Evolutionary conservation across 2,888 invertebrate species (phyloP).

Genomic region (Drosophila infuscata): DNA sequence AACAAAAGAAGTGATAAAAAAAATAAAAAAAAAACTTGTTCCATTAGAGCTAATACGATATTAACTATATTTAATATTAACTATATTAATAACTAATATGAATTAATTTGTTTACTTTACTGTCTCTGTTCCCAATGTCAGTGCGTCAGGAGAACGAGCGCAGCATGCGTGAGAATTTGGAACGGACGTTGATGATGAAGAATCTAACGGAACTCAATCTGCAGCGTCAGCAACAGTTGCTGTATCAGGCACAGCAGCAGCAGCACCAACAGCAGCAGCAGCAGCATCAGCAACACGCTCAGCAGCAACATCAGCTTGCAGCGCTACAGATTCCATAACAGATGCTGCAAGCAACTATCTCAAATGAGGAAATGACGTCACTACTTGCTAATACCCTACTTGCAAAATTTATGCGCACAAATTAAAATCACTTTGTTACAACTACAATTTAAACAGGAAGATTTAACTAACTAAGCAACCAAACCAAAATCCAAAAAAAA

Average conservation of each 20-base stretch:
- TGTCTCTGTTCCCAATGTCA: constrained; percentile 86
- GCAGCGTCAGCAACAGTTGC: constrained; percentile 60
- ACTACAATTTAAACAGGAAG: constrained; percentile 54
- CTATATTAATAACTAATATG: neutral
- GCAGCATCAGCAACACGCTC: neutral
- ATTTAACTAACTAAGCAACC: constrained; percentile 37
- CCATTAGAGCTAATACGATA: constrained; percentile 57
- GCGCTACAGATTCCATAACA: constrained; percentile 44
- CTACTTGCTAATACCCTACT: constrained; percentile 13
- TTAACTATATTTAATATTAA: neutral
- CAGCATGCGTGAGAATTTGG: constrained; percentile 91
- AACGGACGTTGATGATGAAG: constrained; percentile 85
- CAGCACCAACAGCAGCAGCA: constrained; percentile 43
- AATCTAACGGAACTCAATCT: constrained; percentile 83
- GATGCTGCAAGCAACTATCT: neutral
- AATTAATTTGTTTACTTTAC: constrained; percentile 19
- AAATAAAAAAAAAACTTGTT: constrained; percentile 51
- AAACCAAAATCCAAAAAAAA: constrained; percentile 20
- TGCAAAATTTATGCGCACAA: constrained; percentile 78
- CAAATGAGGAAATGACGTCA: neutral
- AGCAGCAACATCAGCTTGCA: constrained; percentile 23
- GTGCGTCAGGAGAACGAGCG: constrained; percentile 96
- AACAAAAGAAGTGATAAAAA: constrained; percentile 61
- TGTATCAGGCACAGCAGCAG: constrained; percentile 56
- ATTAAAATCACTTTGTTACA: constrained; percentile 60